Base-by-base conservation (phyloP, 37 sponge, comb jelly and placozoan genomes). In the Haliclona indistincta region DNA sequence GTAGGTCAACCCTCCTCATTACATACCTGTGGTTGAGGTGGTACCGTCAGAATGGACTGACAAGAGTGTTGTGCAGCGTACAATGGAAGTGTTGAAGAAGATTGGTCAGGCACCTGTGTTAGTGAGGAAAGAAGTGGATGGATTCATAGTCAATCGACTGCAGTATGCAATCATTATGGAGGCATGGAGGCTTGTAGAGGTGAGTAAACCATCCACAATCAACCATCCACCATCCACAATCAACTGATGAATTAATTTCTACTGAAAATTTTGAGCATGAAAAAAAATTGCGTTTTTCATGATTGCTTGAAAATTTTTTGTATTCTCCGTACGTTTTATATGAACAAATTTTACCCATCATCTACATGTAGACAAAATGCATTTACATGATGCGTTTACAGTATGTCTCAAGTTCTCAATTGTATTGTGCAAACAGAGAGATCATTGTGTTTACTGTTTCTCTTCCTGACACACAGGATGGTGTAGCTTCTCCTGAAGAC, bases 141-240 rank as follows among this genome's bases (percentile, higher is more conserved):
- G 97, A 0, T 97, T 97, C 56, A 76, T 97, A 26, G 56, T 91
- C 33, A 97, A 97, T 75, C 73, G 97, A 66, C 79, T 97, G 39
- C 97, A 97, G 80, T 97, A 97, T 79, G 97, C 97, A 13, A 72
- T 97, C 35, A 88, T 93, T 33, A 94, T 94, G 97, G 97, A 97
- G 53, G 88, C 81, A 15, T 97, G 97, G 97, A 67, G 97, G 26
- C 81, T 97, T 10, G 91, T 94, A 23, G 88, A 94, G 89, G 93
- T 92, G 37, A 17, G 74, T 56, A 47, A 38, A 23, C 7, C 17
- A 39, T 5, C 68, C n/a, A n/a, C n/a, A n/a, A n/a, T n/a, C n/a
- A n/a, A n/a, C n/a, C n/a, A n/a, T n/a, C n/a, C n/a, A n/a, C n/a
- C n/a, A n/a, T n/a, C n/a, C n/a, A n/a, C n/a, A n/a, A n/a, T n/a